These are phyloP conservation scores for Gymnocheta viridis DNA, from an alignment of 2,888 invertebrate species.

Conservation along the genomic window DNA sequence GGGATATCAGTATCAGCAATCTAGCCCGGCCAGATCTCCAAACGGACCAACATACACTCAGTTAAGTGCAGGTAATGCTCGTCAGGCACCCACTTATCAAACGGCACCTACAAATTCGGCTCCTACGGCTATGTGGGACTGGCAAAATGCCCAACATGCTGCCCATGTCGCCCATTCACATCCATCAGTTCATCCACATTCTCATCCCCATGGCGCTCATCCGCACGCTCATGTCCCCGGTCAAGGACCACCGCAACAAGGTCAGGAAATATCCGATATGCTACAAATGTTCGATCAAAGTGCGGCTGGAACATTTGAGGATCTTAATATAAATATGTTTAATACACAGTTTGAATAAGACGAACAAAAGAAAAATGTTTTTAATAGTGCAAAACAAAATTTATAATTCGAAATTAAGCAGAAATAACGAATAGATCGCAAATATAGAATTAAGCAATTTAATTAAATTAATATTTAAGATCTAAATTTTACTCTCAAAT, in stretches of 20 bases:
- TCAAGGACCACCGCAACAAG: conserved; percentile 84
- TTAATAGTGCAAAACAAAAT: neutral
- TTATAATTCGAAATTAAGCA: neutral
- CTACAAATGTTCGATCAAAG: conserved; percentile 95
- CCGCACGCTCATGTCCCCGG: conserved; percentile 80
- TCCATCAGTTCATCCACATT: conserved; percentile 80
- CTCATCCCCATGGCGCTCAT: conserved; percentile 74
- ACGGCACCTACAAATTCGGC: conserved; percentile 77
- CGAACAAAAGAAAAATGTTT: neutral
- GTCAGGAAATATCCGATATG: conserved; percentile 94
- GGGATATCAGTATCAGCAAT: conserved; percentile 87
- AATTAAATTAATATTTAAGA: conserved; percentile 1
- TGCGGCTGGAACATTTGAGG: conserved; percentile 92
- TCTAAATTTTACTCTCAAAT: neutral
- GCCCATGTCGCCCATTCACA: conserved; percentile 81
- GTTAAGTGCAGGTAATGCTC: conserved; percentile 86
- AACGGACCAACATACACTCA: conserved; percentile 92
- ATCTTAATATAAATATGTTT: conserved; percentile 94
- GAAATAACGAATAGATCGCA: neutral
- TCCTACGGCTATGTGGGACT: conserved; percentile 89
- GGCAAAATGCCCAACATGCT: conserved; percentile 84
- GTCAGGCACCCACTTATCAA: conserved; percentile 83
- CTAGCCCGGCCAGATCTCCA: conserved; percentile 92
- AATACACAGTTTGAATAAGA: conserved; percentile 89
- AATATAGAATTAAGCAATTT: conserved; percentile 15